phyloP scores from a whole-genome alignment of 2,113 vertebrate genomes.

The Cebidichthys violaceus region DNA sequence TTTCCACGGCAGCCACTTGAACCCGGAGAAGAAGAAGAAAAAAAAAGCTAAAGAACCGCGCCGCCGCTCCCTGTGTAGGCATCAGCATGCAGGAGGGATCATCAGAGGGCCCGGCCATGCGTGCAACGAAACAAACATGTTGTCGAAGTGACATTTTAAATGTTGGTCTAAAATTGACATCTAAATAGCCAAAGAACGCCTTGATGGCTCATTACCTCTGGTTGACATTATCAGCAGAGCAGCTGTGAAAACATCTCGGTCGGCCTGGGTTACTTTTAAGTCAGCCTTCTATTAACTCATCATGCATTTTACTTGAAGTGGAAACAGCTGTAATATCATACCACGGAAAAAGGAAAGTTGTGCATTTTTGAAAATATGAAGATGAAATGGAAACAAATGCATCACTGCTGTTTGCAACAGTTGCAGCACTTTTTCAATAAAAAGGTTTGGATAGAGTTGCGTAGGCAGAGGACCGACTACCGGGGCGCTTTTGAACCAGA shows the following conservation, averaged over 20 bases:
- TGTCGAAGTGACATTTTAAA: slow-evolving; percentile 59
- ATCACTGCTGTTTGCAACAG: neutral
- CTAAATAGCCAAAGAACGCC: slow-evolving; percentile 33
- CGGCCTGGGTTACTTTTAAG: neutral
- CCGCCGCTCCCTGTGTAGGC: slow-evolving; percentile 15
- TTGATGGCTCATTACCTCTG: slow-evolving; percentile 34
- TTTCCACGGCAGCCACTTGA: slow-evolving; percentile 44
- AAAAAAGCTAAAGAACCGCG: slow-evolving; percentile 18
- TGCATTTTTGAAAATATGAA: neutral
- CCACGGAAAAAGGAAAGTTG: too few species aligned
- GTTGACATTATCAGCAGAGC: slow-evolving; percentile 39
- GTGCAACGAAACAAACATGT: slow-evolving; percentile 30
- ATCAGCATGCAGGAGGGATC: slow-evolving; percentile 46
- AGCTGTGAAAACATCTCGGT: slow-evolving; percentile 7
- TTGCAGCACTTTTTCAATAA: too few species aligned
- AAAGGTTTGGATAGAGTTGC: too few species aligned
- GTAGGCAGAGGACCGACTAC: too few species aligned
- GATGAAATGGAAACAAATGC: neutral
- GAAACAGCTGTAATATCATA: slow-evolving; percentile 2
- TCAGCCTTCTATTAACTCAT: neutral
- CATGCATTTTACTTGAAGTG: neutral
- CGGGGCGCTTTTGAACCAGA: too few species aligned
- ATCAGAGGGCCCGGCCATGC: slow-evolving; percentile 30
- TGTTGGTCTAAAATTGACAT: slow-evolving; percentile 43
- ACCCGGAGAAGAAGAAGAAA: slow-evolving; percentile 35